These are phyloP conservation scores for Aproaerema taeniolella DNA, from an alignment of 2,888 invertebrate species.

Conservation along the genomic window DNA sequence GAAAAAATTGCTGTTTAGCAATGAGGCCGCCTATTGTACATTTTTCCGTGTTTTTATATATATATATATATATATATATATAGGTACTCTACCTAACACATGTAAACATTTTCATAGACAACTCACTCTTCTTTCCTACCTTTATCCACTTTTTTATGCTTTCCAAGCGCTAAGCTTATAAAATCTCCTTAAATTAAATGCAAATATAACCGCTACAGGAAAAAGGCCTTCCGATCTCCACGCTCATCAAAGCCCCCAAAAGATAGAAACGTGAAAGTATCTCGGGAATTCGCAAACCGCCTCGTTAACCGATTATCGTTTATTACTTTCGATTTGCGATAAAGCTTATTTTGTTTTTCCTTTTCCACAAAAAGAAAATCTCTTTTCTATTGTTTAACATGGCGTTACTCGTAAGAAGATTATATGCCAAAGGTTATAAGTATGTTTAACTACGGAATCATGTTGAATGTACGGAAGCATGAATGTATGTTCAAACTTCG, in stretches of 20 bases:
- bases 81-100: background rate
- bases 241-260: background rate
- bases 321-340: background rate
- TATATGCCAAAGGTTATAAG: background rate
- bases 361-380: background rate
- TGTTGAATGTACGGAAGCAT: background rate
- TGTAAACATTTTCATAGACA: background rate
- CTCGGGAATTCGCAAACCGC: background rate
- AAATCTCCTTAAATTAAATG: background rate
- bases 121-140: no score
- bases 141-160: no score
- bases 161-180: no score
- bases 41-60: no score
- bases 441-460: background rate
- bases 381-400: background rate
- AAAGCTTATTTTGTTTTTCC: background rate
- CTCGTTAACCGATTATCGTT: background rate
- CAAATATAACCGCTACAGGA: background rate
- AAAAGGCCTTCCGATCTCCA: background rate
- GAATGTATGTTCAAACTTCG: background rate
- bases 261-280: background rate
- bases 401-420: background rate
- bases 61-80: background rate
- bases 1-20: no score
- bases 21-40: no score